Percentiles rank a stretch among this genome's conserved stretches.
These are phyloP conservation scores for Hypotaenidia okinawae DNA, from an alignment of 2,797 vertebrate genomes.

Conservation along the genomic window DNA sequence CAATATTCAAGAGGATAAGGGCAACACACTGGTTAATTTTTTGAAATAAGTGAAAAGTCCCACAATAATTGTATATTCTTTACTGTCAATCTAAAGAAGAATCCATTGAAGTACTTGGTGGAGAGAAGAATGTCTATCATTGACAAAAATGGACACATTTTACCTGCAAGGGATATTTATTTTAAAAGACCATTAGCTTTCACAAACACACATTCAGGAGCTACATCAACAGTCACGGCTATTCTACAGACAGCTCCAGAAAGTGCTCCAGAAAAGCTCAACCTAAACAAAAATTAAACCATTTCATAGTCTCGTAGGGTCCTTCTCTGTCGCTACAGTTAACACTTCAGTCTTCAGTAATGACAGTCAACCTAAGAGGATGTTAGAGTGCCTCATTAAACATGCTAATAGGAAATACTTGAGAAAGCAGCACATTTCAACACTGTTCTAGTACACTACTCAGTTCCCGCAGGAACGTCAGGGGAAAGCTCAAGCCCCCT, in stretches of 20 bases:
- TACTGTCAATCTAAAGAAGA: not conserved
- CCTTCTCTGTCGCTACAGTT: not conserved
- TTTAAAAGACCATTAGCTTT: not conserved
- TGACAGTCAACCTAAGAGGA: not conserved
- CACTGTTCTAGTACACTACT: not conserved
- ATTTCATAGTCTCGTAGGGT: not conserved
- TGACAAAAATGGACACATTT: not conserved
- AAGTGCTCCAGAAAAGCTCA: not conserved
- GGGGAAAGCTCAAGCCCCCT: not conserved
- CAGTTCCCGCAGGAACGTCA: not conserved
- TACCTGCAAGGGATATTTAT: not conserved
- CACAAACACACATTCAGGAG: not conserved
- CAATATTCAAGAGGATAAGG: not conserved
- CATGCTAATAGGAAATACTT: conserved; percentile 12
- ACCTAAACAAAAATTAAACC: not conserved
- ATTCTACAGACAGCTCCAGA: not conserved
- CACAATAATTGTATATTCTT: not conserved
- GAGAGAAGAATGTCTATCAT: not conserved
- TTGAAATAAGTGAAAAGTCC: not conserved
- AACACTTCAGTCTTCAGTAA: conserved; percentile 23
- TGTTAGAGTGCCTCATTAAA: conserved; percentile 22
- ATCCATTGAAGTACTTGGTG: not conserved
- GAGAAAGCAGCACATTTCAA: conserved; percentile 2
- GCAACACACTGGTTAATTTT: not conserved
- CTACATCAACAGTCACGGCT: not conserved